phyloP scores from a whole-genome alignment of 2,797 vertebrate genomes.

The Bovichtus diacanthus region DNA sequence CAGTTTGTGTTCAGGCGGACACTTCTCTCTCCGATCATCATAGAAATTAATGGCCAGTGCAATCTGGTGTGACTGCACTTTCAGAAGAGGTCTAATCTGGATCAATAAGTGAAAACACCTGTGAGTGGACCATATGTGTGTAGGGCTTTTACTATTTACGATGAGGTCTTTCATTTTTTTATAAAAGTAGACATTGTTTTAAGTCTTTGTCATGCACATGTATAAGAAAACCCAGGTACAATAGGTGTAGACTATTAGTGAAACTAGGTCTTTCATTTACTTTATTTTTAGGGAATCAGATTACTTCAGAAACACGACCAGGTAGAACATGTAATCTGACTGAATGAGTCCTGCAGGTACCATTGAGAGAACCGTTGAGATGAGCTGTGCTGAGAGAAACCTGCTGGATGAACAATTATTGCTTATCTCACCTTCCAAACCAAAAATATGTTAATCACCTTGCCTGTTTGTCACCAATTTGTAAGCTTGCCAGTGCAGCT shows the following conservation, averaged over 20 bases:
- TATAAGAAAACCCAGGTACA: neutral
- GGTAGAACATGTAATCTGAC: neutral
- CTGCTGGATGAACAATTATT: constrained; percentile 48
- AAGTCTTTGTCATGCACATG: neutral
- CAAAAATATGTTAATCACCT: constrained; percentile 59
- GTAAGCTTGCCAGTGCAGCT: constrained; percentile 54
- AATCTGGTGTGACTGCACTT: neutral
- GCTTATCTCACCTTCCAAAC: constrained; percentile 62
- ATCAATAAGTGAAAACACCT: neutral
- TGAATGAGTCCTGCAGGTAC: neutral
- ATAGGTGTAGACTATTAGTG: neutral
- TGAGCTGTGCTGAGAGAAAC: constrained; percentile 20
- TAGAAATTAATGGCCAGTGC: neutral
- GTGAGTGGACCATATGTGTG: neutral
- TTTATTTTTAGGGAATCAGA: neutral
- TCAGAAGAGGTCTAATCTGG: neutral
- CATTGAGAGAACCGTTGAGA: constrained; percentile 20
- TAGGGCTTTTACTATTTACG: neutral
- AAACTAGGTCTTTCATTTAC: neutral
- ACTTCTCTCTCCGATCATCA: too few species aligned
- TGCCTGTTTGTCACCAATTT: constrained; percentile 49
- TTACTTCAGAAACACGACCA: neutral
- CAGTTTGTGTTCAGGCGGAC: neutral
- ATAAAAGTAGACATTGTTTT: neutral
- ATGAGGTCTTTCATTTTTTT: too few species aligned